phyloP scores from a whole-genome alignment of 1,140 invertebrate species.

The Andrena cerasifolii region DNA sequence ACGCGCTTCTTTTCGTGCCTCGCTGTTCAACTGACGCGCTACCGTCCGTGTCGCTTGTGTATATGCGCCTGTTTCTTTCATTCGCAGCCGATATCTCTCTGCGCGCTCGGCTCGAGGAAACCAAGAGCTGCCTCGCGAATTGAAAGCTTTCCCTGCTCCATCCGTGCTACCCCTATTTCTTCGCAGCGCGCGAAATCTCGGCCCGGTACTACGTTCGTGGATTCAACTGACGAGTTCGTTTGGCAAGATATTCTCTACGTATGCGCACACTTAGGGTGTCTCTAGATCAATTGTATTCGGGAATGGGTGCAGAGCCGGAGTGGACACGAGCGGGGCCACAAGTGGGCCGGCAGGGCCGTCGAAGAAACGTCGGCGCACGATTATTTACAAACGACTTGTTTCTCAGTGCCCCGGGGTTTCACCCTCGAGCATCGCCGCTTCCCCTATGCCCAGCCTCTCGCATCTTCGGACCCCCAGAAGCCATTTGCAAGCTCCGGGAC shows the following conservation, averaged over 20 bases:
- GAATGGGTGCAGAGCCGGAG: slow-evolving; percentile 41
- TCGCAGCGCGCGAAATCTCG: neutral
- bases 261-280: slow-evolving; percentile 36
- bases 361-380: slow-evolving; percentile 61
- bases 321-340: slow-evolving; percentile 13
- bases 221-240: slow-evolving; percentile 22
- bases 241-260: slow-evolving; percentile 44
- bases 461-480: too few species aligned
- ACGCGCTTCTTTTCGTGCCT: too few species aligned
- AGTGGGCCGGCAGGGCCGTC: slow-evolving; percentile 25
- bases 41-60: too few species aligned
- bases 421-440: slow-evolving; percentile 13
- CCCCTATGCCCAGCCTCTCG: neutral
- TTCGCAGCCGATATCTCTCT: too few species aligned
- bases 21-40: too few species aligned
- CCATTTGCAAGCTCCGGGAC: neutral
- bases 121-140: too few species aligned
- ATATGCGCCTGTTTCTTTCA: too few species aligned
- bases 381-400: slow-evolving; percentile 71
- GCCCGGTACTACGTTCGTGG: neutral
- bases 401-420: slow-evolving; percentile 68
- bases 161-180: too few species aligned
- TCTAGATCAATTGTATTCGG: slow-evolving; percentile 40
- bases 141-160: too few species aligned
- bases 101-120: too few species aligned